A percentile compares a stretch with the other conserved stretches of the same genome.
These are phyloP conservation scores for Arizona elegans DNA, from an alignment of 2,113 vertebrate species.

Conservation along the genomic window DNA sequence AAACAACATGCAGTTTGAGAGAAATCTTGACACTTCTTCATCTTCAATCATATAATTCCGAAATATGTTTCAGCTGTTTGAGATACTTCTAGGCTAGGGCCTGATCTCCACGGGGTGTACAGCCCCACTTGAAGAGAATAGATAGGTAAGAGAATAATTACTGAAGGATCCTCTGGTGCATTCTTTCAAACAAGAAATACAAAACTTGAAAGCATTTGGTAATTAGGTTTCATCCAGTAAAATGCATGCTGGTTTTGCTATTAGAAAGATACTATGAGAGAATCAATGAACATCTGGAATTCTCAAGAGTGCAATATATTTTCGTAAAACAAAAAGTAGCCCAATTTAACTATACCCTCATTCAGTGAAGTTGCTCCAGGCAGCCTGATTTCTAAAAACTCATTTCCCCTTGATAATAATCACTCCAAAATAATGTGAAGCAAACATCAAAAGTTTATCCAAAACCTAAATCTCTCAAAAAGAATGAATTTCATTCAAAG, in stretches of 20 bases:
- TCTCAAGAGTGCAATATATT: not conserved
- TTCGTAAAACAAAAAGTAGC: not conserved
- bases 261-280: not conserved
- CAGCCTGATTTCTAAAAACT: not conserved
- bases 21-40: not conserved
- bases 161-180: not conserved
- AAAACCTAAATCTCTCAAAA: not conserved
- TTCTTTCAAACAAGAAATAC: not conserved
- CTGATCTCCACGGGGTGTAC: not conserved
- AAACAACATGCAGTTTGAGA: not conserved
- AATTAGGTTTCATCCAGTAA: not conserved
- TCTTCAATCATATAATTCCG: not conserved
- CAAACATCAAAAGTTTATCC: not conserved
- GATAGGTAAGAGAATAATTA: not conserved
- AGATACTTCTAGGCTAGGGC: not conserved
- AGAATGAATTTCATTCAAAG: not conserved
- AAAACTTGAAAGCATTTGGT: not conserved
- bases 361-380: not conserved
- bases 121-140: not conserved
- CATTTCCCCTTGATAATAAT: not conserved
- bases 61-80: not conserved
- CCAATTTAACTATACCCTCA: not conserved
- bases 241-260: not conserved
- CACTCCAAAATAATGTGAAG: not conserved
- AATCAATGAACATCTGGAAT: not conserved